Evolutionary conservation across 2,888 invertebrate genomes (phyloP), one percentile per base, ranked within the genome.

Genomic region (Silvanus unidentatus): DNA sequence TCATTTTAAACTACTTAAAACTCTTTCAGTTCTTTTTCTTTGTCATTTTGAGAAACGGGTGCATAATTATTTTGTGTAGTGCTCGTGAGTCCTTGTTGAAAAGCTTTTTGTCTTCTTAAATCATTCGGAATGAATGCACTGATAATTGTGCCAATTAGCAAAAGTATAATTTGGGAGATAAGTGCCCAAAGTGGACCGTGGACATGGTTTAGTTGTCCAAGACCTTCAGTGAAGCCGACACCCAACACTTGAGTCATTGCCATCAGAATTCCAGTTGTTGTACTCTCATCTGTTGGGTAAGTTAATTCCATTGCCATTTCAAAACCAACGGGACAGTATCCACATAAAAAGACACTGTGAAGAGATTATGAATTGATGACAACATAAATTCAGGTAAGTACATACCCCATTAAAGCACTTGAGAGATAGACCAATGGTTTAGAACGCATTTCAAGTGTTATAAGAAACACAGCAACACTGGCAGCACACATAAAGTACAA

Each of bases 121-220:
- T 43, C 46, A 47, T 64, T 62, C 8, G 59, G 58, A 12, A 64
- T 47, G 34, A 55, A 51, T 6, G 41, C 43, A 2, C 63, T 65
- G 4, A 62, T 47, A 2, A 58, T 35, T 1, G 58, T 53, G 9
- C 62, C 63, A 29, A 62, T 5, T 8, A 55, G 38, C 16, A 65
- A 40, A 8, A 59, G 39, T 2, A 44, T 22, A 10, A 47, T 48
- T 44, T 58, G 58, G 29, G 52, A 54, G 1, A 42, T 48, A 15
- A 64, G 43, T 0, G 60, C 42, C 64, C 63, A 63, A 42, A 60
- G 60, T 22, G 55, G 48, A 4, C 60, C 62, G 36, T 55, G 42
- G 39, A 39, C 46, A 16, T 47, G 13, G 44, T 56, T 57, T 13
- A 63, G 42, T 30, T 51, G 50, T 3, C 59, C 60, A 35, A 54